Evolutionary conservation across 2,113 vertebrate genomes (phyloP).

Genomic region (Nesospiza acunhae): DNA sequence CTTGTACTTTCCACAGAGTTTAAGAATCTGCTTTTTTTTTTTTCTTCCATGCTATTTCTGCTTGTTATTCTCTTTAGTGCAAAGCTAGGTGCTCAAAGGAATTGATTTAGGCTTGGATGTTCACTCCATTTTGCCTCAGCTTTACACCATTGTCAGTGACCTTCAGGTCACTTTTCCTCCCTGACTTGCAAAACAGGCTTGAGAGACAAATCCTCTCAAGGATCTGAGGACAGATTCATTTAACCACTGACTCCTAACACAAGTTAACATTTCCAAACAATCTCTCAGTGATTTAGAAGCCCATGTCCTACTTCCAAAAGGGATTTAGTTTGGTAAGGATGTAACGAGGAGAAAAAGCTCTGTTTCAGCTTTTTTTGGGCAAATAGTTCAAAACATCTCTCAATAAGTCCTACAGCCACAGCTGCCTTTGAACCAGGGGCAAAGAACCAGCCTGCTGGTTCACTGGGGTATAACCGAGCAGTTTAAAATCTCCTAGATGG

Average conservation of each 20-base stretch:
- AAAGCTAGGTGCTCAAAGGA: too few relatives aligned
- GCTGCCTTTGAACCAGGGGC: neutral
- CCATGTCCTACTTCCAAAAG: neutral
- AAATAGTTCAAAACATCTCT: neutral
- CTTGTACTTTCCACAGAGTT: neutral
- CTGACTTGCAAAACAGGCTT: neutral
- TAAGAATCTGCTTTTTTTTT: too few relatives aligned
- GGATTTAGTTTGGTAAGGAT: neutral
- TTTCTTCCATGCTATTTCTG: too few relatives aligned
- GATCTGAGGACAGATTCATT: neutral
- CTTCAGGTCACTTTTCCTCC: neutral
- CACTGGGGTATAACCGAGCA: neutral
- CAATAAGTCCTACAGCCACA: neutral
- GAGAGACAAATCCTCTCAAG: neutral
- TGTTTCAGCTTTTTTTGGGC: neutral
- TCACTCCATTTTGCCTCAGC: neutral
- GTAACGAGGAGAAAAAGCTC: neutral
- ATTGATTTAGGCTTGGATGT: neutral
- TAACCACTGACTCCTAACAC: neutral
- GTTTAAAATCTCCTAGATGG: neutral
- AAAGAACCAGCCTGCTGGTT: neutral
- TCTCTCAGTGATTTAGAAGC: neutral
- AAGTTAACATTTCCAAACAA: neutral
- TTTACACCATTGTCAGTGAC: neutral
- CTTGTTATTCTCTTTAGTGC: too few relatives aligned